Conservation (phyloP, 1,140 invertebrate genomes). For the Anoplophora glabripennis region DNA sequence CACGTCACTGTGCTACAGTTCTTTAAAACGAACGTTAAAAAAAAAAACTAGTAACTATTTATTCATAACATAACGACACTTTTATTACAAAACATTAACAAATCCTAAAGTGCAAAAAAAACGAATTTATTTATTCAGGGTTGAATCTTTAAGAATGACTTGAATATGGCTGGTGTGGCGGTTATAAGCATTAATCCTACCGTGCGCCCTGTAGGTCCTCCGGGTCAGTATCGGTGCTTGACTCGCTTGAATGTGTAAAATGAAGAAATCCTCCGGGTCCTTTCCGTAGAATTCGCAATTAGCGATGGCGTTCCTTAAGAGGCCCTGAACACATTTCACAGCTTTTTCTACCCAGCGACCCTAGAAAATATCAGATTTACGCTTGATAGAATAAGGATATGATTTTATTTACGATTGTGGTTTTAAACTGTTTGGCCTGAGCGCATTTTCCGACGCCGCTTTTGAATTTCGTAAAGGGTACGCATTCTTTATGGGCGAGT, state of each 20-base stretch:
- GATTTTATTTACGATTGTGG: constrained; percentile 26
- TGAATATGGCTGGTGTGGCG: constrained; percentile 29
- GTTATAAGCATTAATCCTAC: constrained; percentile 35
- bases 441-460: constrained; percentile 35
- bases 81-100: too few species aligned
- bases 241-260: constrained; percentile 36
- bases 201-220: constrained; percentile 38
- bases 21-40: too few species aligned
- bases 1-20: too few species aligned
- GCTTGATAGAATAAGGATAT: not conserved
- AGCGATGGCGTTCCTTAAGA: constrained; percentile 33
- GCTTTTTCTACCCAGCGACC: constrained; percentile 40
- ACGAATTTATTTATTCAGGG: too few species aligned
- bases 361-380: constrained; percentile 16
- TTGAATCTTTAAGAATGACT: constrained; percentile 18
- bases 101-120: too few species aligned
- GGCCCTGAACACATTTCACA: constrained; percentile 27
- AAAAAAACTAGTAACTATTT: too few species aligned
- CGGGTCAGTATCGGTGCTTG: constrained; percentile 23
- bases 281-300: constrained; percentile 36
- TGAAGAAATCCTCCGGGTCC: constrained; percentile 25
- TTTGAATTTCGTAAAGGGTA: constrained; percentile 35
- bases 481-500: constrained; percentile 32
- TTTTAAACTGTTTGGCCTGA: constrained; percentile 40
- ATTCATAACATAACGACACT: too few species aligned